Percentiles rank a stretch among this genome's conserved stretches.
Evolutionary conservation across 2,888 invertebrate species (phyloP).

Genomic region (Agonopterix subpropinquella): DNA sequence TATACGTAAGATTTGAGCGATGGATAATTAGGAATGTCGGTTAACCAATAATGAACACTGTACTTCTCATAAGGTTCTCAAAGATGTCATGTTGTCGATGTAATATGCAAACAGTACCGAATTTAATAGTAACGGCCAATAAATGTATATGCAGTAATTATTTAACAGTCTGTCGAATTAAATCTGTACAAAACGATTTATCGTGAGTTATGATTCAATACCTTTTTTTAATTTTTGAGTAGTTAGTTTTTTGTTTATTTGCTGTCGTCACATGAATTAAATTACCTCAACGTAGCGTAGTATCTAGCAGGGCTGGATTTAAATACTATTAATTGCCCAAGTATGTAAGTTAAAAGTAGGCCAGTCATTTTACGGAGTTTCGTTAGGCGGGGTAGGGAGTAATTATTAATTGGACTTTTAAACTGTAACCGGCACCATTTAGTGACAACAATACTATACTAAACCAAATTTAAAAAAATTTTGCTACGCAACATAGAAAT

Average conservation of each 20-base stretch:
- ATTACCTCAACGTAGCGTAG: too few relatives aligned
- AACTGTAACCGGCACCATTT: too few relatives aligned
- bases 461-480: too few relatives aligned
- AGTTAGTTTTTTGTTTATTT: constrained; percentile 10
- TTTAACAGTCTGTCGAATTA: constrained; percentile 72
- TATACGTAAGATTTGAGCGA: constrained; percentile 42
- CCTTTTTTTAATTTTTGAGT: constrained; percentile 17
- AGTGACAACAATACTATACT: too few relatives aligned
- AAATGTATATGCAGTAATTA: constrained; percentile 69
- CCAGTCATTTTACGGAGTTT: too few relatives aligned
- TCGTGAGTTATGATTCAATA: constrained; percentile 58
- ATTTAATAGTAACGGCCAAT: constrained; percentile 55
- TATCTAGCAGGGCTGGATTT: too few relatives aligned
- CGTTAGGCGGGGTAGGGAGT: too few relatives aligned
- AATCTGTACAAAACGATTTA: constrained; percentile 71
- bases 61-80: constrained; percentile 23
- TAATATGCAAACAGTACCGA: constrained; percentile 45
- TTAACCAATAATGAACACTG: constrained; percentile 10
- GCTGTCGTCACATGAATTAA: constrained; percentile 3
- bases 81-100: constrained; percentile 39
- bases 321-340: too few relatives aligned
- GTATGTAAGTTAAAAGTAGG: too few relatives aligned
- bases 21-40: constrained; percentile 13
- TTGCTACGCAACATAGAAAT: too few relatives aligned
- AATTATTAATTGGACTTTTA: too few relatives aligned